Evolutionary conservation across 2,888 invertebrate species (phyloP).

Genomic region (Stenodema calcarata): DNA sequence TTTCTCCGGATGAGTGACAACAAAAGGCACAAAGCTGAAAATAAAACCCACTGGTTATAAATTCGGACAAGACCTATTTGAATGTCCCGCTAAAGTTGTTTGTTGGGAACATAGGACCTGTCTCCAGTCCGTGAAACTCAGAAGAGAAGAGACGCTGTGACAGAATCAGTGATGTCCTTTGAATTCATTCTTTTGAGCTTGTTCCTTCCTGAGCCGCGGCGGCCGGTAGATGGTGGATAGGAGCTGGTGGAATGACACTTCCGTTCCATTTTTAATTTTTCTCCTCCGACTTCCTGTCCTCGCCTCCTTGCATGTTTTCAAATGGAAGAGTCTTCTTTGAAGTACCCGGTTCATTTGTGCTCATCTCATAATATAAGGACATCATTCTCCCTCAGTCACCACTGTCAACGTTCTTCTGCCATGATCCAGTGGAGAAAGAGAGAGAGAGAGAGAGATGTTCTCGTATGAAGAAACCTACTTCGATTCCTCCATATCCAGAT

Average conservation of each 20-base stretch:
- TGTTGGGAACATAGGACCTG: neutral
- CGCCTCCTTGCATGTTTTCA: neutral
- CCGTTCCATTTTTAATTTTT: neutral
- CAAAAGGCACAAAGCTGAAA: neutral
- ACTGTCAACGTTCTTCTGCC: neutral
- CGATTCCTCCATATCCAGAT: too few species aligned
- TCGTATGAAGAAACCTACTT: too few species aligned
- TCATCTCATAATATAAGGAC: neutral
- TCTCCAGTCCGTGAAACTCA: neutral
- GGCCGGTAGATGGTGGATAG: neutral
- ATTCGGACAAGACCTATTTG: neutral
- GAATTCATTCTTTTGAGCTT: neutral
- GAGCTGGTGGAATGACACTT: neutral
- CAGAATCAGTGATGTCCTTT: conserved; percentile 19
- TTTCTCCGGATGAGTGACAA: neutral
- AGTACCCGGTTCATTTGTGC: conserved; percentile 6
- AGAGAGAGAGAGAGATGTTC: too few species aligned
- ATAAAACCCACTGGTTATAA: neutral
- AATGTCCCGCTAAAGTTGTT: neutral
- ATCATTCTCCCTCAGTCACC: neutral
- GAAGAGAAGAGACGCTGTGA: neutral
- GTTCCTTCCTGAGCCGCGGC: neutral
- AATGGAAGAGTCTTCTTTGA: conserved; percentile 14
- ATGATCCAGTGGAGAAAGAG: too few species aligned
- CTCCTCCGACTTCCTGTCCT: neutral